These are phyloP conservation scores for Alentia gelatinosa DNA, from an alignment of 2,888 invertebrate species.

Conservation along the genomic window DNA sequence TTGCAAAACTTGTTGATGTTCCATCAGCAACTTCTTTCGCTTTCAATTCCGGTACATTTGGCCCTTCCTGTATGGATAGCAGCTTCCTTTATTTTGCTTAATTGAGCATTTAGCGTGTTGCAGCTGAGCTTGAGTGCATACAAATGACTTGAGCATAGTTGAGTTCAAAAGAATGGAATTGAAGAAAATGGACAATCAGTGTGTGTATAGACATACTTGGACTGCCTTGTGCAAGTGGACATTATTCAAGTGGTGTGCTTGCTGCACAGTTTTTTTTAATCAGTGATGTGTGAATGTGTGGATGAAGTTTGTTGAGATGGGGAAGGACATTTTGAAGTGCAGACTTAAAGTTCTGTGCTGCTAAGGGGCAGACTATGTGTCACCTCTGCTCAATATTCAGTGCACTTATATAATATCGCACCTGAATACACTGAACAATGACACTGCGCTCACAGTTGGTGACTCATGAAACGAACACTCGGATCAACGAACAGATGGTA, in stretches of 20 bases:
- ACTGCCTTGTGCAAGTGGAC: neutral
- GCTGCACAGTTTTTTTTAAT: neutral
- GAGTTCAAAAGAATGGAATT: neutral
- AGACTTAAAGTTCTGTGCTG: too few relatives aligned
- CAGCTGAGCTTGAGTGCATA: conserved; percentile 24
- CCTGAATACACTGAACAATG: neutral
- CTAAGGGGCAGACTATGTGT: too few relatives aligned
- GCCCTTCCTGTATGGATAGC: conserved; percentile 10
- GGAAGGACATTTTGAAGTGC: neutral
- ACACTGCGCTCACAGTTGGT: neutral
- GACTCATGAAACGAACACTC: neutral
- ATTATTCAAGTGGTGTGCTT: neutral
- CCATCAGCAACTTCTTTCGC: neutral
- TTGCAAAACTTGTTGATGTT: neutral
- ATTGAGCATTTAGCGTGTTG: neutral
- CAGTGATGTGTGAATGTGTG: neutral
- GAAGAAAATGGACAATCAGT: neutral
- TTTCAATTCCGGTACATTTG: neutral
- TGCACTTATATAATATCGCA: neutral
- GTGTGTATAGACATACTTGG: neutral
- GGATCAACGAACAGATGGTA: neutral
- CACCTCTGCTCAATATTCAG: neutral
- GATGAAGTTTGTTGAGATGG: neutral
- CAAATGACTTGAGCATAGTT: neutral
- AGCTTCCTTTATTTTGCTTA: conserved; percentile 13